Evolutionary conservation across 2,797 vertebrate genomes (phyloP).

Genomic region (Ficedula albicollis): DNA sequence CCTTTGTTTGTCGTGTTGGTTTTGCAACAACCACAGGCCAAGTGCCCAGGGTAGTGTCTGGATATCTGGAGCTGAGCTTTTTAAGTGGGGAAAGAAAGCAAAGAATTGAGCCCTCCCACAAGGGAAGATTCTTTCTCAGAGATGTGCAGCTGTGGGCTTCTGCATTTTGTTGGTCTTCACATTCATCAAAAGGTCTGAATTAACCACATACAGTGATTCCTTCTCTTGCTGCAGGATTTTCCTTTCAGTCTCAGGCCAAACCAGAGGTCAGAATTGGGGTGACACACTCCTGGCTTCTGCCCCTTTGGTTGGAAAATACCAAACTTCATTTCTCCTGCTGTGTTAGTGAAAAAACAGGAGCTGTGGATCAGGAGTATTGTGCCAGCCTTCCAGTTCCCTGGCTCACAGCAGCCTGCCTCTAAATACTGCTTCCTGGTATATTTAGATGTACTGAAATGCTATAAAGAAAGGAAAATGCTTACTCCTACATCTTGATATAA

Average conservation of each 20-base stretch:
- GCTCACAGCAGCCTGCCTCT: neutral
- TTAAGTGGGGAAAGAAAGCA: neutral
- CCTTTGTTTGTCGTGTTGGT: neutral
- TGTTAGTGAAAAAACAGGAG: neutral
- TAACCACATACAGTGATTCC: neutral
- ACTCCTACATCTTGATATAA: neutral
- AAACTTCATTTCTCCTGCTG: neutral
- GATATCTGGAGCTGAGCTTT: neutral
- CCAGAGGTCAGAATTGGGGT: neutral
- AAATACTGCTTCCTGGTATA: constrained; percentile 1
- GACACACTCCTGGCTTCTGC: neutral
- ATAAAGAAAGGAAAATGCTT: constrained; percentile 9
- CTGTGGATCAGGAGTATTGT: neutral
- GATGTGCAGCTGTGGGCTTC: neutral
- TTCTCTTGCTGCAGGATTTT: constrained; percentile 1
- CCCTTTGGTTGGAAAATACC: neutral
- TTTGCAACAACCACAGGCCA: neutral
- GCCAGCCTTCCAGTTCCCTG: neutral
- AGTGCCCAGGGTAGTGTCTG: neutral
- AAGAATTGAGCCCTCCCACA: neutral
- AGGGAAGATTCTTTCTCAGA: neutral
- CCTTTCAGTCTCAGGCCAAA: neutral
- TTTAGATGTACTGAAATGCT: constrained; percentile 27
- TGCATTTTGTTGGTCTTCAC: neutral
- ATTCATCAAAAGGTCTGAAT: neutral